Evolutionary conservation across 2,797 vertebrate genomes (phyloP), one percentile per base, ranked within the genome.

Genomic region (Gadopsis bispinosus): DNA sequence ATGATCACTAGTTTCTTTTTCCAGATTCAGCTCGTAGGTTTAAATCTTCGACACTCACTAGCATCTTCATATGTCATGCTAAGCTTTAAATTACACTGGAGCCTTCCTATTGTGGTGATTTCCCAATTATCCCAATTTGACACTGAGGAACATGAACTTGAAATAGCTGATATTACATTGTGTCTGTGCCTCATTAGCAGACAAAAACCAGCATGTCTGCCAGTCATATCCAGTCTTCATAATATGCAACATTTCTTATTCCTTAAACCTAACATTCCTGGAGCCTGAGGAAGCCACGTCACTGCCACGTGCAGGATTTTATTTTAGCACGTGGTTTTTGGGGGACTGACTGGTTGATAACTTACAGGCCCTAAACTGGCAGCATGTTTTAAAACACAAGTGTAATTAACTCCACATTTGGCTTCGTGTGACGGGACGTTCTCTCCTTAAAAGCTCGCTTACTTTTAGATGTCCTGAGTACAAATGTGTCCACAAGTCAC

Each of bases 221-320:
- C 8, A 73, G 11, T 9, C 6, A n/a, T 35, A 6, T 22, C 6
- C 37, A 50, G 39, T 14, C 17, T 65, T 39, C n/a, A 58, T 5
- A 10, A 58, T 5, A 10, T 12, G 13, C 11, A 55, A 1, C 17
- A 45, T 68, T 48, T 62, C 5, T 56, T 22, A 26, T 35, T 37
- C 17, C 31, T 56, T 41, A 48, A 39, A 65, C 41, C 35, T 59
- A 29, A n/a, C 39, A 53, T 73, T 39, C n/a, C 12, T 69, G 45
- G 16, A 54, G 37, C 22, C 73, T 65, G 53, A 10, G 20, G 35
- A 59, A 55, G 68, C 35, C 29, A 73, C 20, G 29, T 71, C 26
- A 60, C 51, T 68, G 41, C 26, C 26, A 73, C 16, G 33, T 53
- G 35, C 14, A 69, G 41, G 43, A 10, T 63, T 70, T 47, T 51